These are phyloP conservation scores for Fissipunctia ypsillon DNA, from an alignment of 2,888 invertebrate species.

Conservation along the genomic window DNA sequence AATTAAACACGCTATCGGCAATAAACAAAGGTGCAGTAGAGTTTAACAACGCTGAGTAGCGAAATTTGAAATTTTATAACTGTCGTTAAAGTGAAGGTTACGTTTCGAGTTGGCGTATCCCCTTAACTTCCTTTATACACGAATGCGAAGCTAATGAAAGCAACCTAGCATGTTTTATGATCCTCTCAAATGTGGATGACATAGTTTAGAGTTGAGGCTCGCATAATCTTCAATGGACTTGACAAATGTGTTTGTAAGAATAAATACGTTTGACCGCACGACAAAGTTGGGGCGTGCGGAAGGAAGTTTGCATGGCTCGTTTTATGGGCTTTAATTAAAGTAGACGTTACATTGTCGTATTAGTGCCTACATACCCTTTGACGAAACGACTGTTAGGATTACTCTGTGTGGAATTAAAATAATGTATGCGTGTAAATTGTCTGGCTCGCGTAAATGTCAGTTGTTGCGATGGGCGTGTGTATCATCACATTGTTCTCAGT, in stretches of 20 bases:
- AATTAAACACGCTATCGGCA: constrained; percentile 66
- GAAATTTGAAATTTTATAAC: constrained; percentile 87
- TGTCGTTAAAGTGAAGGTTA: constrained; percentile 84
- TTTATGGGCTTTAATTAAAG: constrained; percentile 74
- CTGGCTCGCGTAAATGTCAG: constrained; percentile 33
- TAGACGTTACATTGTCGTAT: constrained; percentile 62
- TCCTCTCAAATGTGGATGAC: constrained; percentile 78
- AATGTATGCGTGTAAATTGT: constrained; percentile 52
- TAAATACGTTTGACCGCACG: constrained; percentile 61
- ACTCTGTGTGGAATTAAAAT: constrained; percentile 57
- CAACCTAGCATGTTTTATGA: constrained; percentile 86
- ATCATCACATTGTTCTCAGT: constrained; percentile 28
- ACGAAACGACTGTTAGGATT: constrained; percentile 54
- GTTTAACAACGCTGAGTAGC: constrained; percentile 78
- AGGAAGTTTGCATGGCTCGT: constrained; percentile 64
- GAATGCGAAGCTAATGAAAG: constrained; percentile 83
- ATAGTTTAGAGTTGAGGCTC: constrained; percentile 68
- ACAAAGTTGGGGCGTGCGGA: constrained; percentile 66
- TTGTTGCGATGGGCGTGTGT: constrained; percentile 24
- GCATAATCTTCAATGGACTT: constrained; percentile 67
- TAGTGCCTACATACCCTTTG: constrained; percentile 56
- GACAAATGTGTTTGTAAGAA: constrained; percentile 65
- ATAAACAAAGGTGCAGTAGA: constrained; percentile 68
- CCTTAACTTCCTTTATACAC: constrained; percentile 82
- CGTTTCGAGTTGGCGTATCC: constrained; percentile 79